phyloP scores from a whole-genome alignment of 2,113 vertebrate genomes.

The Pterocles gutturalis region DNA sequence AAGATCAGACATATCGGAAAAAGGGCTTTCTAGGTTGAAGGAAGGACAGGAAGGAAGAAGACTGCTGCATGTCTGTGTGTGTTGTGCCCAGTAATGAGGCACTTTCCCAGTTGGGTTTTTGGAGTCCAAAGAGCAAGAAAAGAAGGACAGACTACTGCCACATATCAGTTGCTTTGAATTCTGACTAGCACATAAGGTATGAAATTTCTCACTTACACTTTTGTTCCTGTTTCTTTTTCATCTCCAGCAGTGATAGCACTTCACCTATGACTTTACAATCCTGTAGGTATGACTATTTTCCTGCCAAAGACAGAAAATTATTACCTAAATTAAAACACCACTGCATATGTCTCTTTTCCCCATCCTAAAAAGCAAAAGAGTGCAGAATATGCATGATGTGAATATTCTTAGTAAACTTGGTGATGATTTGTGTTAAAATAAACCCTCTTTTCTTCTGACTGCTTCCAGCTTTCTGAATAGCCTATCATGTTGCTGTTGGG shows the following conservation, averaged over 20 bases:
- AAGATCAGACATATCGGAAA: background rate
- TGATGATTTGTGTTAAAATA: conserved; percentile 14
- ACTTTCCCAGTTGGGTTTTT: background rate
- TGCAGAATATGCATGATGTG: background rate
- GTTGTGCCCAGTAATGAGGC: background rate
- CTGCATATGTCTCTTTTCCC: background rate
- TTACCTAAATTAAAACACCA: conserved; percentile 37
- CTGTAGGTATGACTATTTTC: background rate
- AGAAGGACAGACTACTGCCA: background rate
- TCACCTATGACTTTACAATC: background rate
- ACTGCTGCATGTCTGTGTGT: background rate
- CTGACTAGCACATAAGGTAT: background rate
- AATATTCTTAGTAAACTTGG: conserved; percentile 29
- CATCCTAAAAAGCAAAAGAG: background rate
- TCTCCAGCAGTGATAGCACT: background rate
- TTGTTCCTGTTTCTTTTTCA: background rate
- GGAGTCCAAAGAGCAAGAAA: background rate
- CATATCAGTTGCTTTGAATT: background rate
- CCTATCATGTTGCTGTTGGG: background rate
- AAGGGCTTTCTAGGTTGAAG: background rate
- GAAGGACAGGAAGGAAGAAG: background rate
- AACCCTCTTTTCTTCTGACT: background rate
- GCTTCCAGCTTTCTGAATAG: background rate
- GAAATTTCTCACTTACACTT: background rate
- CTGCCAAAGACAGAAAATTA: conserved; percentile 5